Conservation (phyloP, 1,140 invertebrate genomes). For the Drosophila arizonae region DNA sequence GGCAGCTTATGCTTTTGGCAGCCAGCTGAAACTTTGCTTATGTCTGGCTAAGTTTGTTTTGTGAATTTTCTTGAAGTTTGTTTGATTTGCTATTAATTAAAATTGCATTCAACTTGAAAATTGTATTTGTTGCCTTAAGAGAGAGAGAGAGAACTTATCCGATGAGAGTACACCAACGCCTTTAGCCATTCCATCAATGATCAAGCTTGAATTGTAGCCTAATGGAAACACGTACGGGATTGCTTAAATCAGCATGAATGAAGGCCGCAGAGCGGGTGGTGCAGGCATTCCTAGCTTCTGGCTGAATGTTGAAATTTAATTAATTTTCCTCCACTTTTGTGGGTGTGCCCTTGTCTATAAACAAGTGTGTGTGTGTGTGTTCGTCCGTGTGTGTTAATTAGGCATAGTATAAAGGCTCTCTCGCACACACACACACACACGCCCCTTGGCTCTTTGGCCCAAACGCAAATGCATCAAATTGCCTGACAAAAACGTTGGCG, state of each 20-base stretch:
- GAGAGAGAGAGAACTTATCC: slow-evolving; percentile 44
- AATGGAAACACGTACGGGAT: slow-evolving; percentile 79
- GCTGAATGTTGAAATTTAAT: slow-evolving; percentile 60
- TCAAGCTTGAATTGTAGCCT: slow-evolving; percentile 76
- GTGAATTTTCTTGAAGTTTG: slow-evolving; percentile 54
- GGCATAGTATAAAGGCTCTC: slow-evolving; percentile 51
- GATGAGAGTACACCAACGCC: neutral
- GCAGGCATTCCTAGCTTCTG: slow-evolving; percentile 8
- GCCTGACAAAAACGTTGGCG: slow-evolving; percentile 65
- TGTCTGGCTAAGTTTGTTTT: slow-evolving; percentile 26
- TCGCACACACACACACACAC: slow-evolving; percentile 71
- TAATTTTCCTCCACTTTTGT: slow-evolving; percentile 64
- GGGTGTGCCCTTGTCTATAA: slow-evolving; percentile 45
- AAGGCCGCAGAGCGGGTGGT: neutral
- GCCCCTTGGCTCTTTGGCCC: slow-evolving; percentile 42
- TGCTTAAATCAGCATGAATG: slow-evolving; percentile 62
- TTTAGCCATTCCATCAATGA: slow-evolving; percentile 55
- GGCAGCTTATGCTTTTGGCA: slow-evolving; percentile 58
- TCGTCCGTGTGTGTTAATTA: slow-evolving; percentile 58
- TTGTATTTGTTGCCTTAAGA: slow-evolving; percentile 64
- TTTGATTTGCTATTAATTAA: slow-evolving; percentile 82
- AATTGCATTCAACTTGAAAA: slow-evolving; percentile 82
- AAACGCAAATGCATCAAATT: slow-evolving; percentile 70
- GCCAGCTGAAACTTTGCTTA: slow-evolving; percentile 35
- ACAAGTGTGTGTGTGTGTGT: slow-evolving; percentile 33